Base-by-base conservation (phyloP, 2,797 vertebrate species). In the Darevskia mixta region DNA sequence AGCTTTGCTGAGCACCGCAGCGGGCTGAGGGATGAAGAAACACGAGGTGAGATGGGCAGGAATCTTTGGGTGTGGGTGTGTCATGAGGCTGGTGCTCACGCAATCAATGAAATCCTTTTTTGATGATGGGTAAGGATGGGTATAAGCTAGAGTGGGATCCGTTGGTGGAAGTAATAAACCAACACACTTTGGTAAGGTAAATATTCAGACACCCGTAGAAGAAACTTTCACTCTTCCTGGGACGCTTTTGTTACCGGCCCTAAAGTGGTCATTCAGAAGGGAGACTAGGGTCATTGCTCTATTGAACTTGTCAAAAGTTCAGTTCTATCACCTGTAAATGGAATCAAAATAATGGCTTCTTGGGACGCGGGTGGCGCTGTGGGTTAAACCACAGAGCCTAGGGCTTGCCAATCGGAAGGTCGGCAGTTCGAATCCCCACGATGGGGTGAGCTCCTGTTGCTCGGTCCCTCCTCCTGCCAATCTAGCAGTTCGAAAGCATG, bases 1-100 rank as follows among this genome's bases (percentile, higher is more conserved):
- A 98, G 97, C 96, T 98, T 98, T 96, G 97, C 97, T 13, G 96
- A 97, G 94, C 96, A 97, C 90, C 97, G 97, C 94, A 97, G 97
- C 35, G 97, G 96, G 79, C 96, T 97, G 76, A 97, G 97, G 94
- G 96, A 97, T 85, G 96, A 97, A 93, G 96, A 97, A 91, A 97
- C 96, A 25, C 90, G 95, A 94, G 97, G 97, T 97, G 94, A 89
- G 72, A 55, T 1, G 18, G 29, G 3, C n/a, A 3, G 2, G 35
- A 43, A 58, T 20, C 55, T 5, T 55, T 64, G 32, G 13, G 45
- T 67, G 20, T n/a, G n/a, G 25, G 69, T 17, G 20, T 45, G 69
- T 5, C 0, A 1, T 8, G 35, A 38, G 15, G 35, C 20, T 73
- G 71, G 6, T 6, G 11, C 71, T 73, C 18, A 20, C 72, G 2